These are phyloP conservation scores for Acanthurus lineatus DNA, from an alignment of 2,797 vertebrate species.

Conservation along the genomic window DNA sequence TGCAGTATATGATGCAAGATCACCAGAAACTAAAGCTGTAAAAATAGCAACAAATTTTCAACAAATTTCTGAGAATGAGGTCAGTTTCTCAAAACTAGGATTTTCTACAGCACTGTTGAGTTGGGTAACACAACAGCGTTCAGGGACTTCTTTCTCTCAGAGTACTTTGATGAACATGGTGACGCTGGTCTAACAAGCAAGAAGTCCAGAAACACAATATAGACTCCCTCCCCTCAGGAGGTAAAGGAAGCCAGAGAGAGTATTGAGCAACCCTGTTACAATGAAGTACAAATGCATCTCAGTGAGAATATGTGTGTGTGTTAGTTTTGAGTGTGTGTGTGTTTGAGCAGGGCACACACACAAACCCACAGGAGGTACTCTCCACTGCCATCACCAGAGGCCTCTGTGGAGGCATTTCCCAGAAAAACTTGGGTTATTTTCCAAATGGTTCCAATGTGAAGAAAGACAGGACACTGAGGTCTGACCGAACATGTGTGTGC, in stretches of 20 bases:
- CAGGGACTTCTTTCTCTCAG: slow-evolving; percentile 14
- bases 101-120: background rate
- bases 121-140: background rate
- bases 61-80: background rate
- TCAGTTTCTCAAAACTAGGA: background rate
- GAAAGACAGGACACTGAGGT: slow-evolving; percentile 73
- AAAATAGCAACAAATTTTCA: background rate
- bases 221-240: slow-evolving; percentile 46
- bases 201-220: slow-evolving; percentile 48
- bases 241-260: slow-evolving; percentile 51
- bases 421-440: slow-evolving; percentile 75
- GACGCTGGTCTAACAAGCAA: slow-evolving; percentile 38
- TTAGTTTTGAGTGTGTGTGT: slow-evolving; percentile 18
- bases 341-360: slow-evolving; percentile 48
- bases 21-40: background rate
- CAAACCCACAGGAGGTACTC: slow-evolving; percentile 69
- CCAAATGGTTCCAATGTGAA: slow-evolving; percentile 81
- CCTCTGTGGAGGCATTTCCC: slow-evolving; percentile 79
- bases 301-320: slow-evolving; percentile 23
- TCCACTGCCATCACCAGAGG: slow-evolving; percentile 77
- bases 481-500: slow-evolving; percentile 25
- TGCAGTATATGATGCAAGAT: background rate
- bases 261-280: slow-evolving; percentile 65
- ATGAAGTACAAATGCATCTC: slow-evolving; percentile 48
- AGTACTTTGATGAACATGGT: background rate